These are phyloP conservation scores for Crotalus horridus DNA, from an alignment of 2,113 vertebrate species.

Conservation along the genomic window DNA sequence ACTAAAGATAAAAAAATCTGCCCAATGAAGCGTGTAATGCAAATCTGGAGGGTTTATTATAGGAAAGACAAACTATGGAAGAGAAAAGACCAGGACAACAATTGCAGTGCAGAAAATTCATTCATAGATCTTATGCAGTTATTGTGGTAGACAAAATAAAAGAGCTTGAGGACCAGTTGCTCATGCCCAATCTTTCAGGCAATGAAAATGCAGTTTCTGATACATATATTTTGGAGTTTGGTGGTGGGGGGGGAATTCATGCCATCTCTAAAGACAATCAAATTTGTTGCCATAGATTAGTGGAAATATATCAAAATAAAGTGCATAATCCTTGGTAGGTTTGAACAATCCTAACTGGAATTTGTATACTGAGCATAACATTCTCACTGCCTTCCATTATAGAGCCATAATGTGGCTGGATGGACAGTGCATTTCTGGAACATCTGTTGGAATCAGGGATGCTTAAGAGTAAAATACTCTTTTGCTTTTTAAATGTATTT, in stretches of 20 bases:
- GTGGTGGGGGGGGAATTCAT: not conserved
- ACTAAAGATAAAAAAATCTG: not conserved
- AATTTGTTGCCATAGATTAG: not conserved
- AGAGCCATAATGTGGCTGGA: not conserved
- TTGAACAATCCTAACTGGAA: not conserved
- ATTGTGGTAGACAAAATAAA: not conserved
- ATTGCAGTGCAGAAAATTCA: not conserved
- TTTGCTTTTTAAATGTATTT: not conserved
- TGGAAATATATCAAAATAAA: not conserved
- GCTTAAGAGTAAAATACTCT: not conserved
- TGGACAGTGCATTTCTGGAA: not conserved
- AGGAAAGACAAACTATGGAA: not conserved
- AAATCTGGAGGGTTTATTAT: not conserved
- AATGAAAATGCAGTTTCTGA: not conserved
- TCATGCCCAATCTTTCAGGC: not conserved
- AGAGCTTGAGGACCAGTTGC: not conserved
- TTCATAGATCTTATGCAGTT: not conserved
- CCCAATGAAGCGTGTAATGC: not conserved
- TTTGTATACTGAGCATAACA: not conserved
- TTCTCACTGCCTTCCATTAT: not conserved
- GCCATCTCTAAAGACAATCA: not conserved
- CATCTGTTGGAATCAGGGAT: not conserved
- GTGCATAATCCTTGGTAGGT: not conserved
- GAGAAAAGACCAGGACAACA: not conserved
- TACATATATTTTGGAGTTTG: not conserved